A percentile compares a stretch with the other conserved stretches of the same genome.
Evolutionary conservation across 2,888 invertebrate genomes (phyloP).

Genomic region (Heteropelma amictum): DNA sequence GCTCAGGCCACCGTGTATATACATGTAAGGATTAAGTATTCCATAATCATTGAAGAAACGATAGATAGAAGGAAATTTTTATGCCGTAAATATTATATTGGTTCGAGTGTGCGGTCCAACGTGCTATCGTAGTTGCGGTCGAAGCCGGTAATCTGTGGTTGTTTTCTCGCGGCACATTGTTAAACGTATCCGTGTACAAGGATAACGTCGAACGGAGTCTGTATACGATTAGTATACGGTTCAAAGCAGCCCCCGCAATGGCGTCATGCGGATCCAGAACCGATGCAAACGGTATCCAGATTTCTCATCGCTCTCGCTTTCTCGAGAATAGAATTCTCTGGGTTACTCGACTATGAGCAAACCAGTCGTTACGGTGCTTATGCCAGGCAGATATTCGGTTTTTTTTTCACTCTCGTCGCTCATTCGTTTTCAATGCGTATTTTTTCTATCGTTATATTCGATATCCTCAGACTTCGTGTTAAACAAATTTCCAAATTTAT

Average conservation of each 20-base stretch:
- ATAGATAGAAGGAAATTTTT: neutral
- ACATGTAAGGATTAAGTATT: neutral
- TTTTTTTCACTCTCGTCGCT: neutral
- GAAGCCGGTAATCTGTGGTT: neutral
- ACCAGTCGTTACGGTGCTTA: neutral
- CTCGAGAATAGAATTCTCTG: neutral
- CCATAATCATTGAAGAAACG: neutral
- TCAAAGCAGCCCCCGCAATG: conserved; percentile 41
- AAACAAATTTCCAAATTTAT: no score
- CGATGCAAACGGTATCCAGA: conserved; percentile 42
- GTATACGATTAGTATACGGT: neutral
- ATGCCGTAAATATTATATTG: neutral
- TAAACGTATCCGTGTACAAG: neutral
- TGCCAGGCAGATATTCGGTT: neutral
- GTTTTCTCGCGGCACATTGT: conserved; percentile 17
- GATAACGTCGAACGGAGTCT: neutral
- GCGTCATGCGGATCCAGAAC: conserved; percentile 42
- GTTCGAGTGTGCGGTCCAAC: neutral
- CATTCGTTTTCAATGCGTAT: neutral
- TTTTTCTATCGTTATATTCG: no score
- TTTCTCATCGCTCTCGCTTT: conserved; percentile 7
- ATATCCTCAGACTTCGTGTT: no score
- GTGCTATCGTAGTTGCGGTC: conserved; percentile 8
- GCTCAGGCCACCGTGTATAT: no score
- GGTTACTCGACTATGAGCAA: neutral